These are phyloP conservation scores for Idaea dimidiata DNA, from an alignment of 2,888 invertebrate genomes.

Conservation along the genomic window DNA sequence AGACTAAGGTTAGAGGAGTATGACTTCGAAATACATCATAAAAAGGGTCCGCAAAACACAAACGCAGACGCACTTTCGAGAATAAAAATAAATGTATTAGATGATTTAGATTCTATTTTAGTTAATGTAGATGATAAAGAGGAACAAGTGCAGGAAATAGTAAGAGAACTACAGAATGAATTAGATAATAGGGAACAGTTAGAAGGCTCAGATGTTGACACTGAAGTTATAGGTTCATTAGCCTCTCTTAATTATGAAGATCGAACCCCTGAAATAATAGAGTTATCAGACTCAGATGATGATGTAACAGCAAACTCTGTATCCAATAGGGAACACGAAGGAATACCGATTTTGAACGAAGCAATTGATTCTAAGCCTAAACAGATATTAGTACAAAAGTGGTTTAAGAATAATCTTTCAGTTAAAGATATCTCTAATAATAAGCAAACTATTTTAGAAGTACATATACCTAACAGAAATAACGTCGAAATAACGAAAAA, in stretches of 20 bases:
- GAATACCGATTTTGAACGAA: conserved; percentile 15
- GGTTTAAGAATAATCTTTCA: background rate
- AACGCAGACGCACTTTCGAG: conserved; percentile 17
- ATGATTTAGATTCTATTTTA: conserved; percentile 11
- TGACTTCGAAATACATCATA: conserved; percentile 10
- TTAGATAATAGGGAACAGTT: too few relatives aligned
- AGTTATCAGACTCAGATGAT: too few relatives aligned
- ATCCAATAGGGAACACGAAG: too few relatives aligned
- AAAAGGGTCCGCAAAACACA: conserved; percentile 9
- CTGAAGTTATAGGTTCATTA: too few relatives aligned
- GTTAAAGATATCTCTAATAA: conserved; percentile 6
- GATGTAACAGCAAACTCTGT: too few relatives aligned
- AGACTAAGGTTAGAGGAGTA: conserved; percentile 10
- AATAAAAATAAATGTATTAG: conserved; percentile 6
- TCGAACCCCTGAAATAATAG: too few relatives aligned
- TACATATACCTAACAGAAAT: too few relatives aligned
- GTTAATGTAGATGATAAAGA: conserved; percentile 15
- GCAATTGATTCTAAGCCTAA: conserved; percentile 23
- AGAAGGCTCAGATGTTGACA: too few relatives aligned
- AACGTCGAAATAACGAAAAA: conserved; percentile 4
- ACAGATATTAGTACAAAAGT: conserved; percentile 18
- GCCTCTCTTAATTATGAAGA: too few relatives aligned
- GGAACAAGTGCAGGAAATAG: background rate
- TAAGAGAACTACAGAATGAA: conserved; percentile 5
- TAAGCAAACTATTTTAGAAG: conserved; percentile 10